Evolutionary conservation across 2,797 vertebrate genomes (phyloP).

Genomic region (Ammospiza maritima): DNA sequence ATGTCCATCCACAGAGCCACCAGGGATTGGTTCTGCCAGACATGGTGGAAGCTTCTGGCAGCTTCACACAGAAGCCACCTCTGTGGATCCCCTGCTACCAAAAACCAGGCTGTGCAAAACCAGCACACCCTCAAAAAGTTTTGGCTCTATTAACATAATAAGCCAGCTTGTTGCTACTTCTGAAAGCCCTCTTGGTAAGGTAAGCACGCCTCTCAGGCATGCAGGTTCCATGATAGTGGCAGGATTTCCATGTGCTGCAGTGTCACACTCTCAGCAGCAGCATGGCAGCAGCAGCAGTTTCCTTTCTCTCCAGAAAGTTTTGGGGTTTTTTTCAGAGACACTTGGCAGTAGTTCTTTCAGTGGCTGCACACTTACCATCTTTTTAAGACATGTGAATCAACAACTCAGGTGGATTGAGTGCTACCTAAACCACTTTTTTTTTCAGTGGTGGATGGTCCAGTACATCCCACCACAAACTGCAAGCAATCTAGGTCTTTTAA

Average conservation of each 20-base stretch:
- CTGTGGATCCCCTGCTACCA: fast-evolving
- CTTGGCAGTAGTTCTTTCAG: neutral
- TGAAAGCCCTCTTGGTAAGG: neutral
- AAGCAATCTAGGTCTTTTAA: neutral
- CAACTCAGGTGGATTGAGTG: neutral
- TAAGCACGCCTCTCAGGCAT: neutral
- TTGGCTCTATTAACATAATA: neutral
- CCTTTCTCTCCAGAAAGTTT: neutral
- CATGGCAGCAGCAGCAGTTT: neutral
- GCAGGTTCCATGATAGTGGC: neutral
- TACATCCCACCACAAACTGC: neutral
- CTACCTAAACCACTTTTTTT: neutral
- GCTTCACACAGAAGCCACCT: neutral
- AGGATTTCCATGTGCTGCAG: neutral
- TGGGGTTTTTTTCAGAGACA: neutral
- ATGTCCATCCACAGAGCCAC: no score
- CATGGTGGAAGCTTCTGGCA: no score
- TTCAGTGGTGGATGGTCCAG: neutral
- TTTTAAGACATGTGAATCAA: neutral
- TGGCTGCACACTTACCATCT: neutral
- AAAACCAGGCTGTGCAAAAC: neutral
- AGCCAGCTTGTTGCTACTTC: neutral
- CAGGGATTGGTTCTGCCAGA: no score
- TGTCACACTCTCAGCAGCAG: neutral
- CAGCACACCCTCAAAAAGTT: neutral